A percentile compares a stretch with the other conserved stretches of the same genome.
phyloP scores from a whole-genome alignment of 35 echinoderm and acorn worm species.

The Eucidaris tribuloides region DNA sequence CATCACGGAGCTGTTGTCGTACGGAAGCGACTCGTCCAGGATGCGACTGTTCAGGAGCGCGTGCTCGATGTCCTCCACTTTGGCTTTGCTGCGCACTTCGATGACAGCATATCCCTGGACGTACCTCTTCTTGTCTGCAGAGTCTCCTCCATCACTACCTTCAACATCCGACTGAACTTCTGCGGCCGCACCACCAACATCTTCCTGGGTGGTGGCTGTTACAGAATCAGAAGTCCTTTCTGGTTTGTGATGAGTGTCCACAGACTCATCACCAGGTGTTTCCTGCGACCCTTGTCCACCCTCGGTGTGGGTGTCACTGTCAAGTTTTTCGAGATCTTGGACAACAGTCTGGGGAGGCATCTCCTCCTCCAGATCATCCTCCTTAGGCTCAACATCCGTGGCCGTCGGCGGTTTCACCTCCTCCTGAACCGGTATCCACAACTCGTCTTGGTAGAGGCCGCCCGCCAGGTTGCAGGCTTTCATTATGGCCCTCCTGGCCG shows the following conservation, averaged over 20 bases:
- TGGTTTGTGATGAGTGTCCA: neutral
- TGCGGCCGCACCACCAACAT: neutral
- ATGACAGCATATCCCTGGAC: conserved; percentile 72
- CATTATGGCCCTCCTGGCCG: conserved; percentile 40
- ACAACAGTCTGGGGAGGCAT: neutral
- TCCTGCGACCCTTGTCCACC: neutral
- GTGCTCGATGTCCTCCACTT: conserved; percentile 62
- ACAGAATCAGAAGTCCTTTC: conserved; percentile 4
- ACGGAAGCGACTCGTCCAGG: conserved; percentile 27
- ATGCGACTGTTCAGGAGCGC: conserved; percentile 57
- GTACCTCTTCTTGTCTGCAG: neutral
- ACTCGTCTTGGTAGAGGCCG: conserved; percentile 67
- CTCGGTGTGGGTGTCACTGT: neutral
- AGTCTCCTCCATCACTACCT: neutral
- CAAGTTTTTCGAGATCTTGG: neutral
- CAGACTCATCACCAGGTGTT: neutral
- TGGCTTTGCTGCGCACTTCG: conserved; percentile 69
- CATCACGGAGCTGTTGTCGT: conserved; percentile 42
- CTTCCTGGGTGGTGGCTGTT: neutral
- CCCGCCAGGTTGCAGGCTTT: conserved; percentile 54
- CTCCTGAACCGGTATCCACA: conserved; percentile 61
- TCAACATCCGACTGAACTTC: neutral
- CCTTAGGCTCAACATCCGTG: conserved; percentile 24
- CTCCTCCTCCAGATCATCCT: neutral
- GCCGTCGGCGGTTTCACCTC: conserved; percentile 23